Base-by-base conservation (phyloP, 2,113 vertebrate species). In the Sorex araneus region DNA sequence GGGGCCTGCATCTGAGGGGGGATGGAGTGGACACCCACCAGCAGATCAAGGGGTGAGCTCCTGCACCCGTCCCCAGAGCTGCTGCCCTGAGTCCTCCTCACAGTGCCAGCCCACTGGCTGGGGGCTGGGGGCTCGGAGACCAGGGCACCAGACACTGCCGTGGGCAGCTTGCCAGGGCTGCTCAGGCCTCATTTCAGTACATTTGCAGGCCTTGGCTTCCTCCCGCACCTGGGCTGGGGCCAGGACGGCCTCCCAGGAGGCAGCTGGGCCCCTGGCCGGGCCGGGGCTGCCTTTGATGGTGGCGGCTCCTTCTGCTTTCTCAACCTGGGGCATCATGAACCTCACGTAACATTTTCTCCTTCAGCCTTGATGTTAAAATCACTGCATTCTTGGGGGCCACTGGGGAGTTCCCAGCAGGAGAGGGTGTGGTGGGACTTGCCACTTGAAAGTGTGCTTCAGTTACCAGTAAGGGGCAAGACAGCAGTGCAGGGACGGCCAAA, bases 131-230 rank as follows among this genome's bases (percentile, higher is more conserved):
- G 83, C 57, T 60, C 19, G 8, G 57, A 60, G 19, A 60, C 57
- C 18, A 23, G 34, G 28, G 75, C 23, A 96, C 84, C 87, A 67
- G 69, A 27, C 9, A 3, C 89, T 95, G 85, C 95, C 96, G 86
- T 95, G 89, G 70, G 83, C 57, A 77, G 78, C 83, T 97, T 87
- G 84, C 87, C 94, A 94, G 85, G 92, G 19, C 73, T 87, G 45
- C 82, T 82, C 25, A 45, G 76, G 71, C 84, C 73, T 86, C 73
- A 67, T 94, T 91, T 92, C 83, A 92, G 57, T 77, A 43, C 3
- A 83, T 95, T 86, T 94, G 87, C 87, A 94, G 83, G 83, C 93
- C n/a, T 32, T 57, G 36, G 27, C 34, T 95, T 25, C 27, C 32
- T 23, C 63, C 19, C 16, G 47, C 66, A 67, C 3, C 18, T 9